Evolutionary conservation across 2,797 vertebrate species (phyloP).

Genomic region (Carapus acus): DNA sequence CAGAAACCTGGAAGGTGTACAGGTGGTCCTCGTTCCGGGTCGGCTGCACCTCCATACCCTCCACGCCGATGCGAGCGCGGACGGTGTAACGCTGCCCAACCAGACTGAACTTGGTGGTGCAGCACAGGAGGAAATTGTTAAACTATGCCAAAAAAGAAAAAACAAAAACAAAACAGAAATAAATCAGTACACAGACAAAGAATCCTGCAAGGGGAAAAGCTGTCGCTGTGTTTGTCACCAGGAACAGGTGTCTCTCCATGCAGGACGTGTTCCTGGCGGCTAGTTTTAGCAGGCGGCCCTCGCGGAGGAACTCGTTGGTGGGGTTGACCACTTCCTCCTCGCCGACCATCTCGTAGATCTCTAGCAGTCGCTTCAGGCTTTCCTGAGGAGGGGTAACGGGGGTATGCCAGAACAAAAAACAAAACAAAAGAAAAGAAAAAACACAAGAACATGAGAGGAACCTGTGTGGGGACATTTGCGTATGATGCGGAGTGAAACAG

Average conservation of each 20-base stretch:
- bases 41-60: constrained; percentile 80
- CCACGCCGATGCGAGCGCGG: constrained; percentile 76
- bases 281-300: constrained; percentile 84
- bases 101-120: constrained; percentile 82
- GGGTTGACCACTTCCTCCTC: constrained; percentile 85
- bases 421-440: not conserved
- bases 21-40: constrained; percentile 73
- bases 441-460: too few species aligned
- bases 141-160: too few species aligned
- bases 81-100: constrained; percentile 81
- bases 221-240: constrained; percentile 70
- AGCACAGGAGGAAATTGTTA: constrained; percentile 89
- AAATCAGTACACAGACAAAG: not conserved
- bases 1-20: constrained; percentile 83
- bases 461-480: too few species aligned
- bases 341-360: constrained; percentile 84
- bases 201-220: too few species aligned
- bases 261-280: constrained; percentile 78
- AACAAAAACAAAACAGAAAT: too few species aligned
- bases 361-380: constrained; percentile 81
- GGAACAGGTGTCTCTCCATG: constrained; percentile 83
- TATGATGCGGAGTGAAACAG: too few species aligned
- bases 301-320: constrained; percentile 81
- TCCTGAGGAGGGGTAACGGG: constrained; percentile 67
- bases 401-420: not conserved